Base-by-base conservation (phyloP, 2,113 vertebrate species). In the Tachysurus vachellii region DNA sequence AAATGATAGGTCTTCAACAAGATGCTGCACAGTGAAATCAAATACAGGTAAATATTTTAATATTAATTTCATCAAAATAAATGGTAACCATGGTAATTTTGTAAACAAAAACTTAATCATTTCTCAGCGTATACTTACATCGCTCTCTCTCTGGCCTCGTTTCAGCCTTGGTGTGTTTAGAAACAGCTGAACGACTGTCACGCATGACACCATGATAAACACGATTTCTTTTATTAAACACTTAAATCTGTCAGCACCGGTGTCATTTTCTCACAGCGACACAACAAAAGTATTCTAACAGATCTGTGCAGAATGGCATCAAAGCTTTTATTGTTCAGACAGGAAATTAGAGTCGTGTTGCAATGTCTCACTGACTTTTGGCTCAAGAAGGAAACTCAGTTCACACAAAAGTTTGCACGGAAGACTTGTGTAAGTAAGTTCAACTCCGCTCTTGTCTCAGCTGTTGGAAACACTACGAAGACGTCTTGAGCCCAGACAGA, bases 141-240 rank as follows among this genome's bases (percentile, higher is more conserved):
- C 59, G n/a, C 44, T 59, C 83, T 47, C 83, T 47, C 23, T 64
- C 28, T 81, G 61, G 54, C 68, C 76, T 85, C 47, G 76, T 42
- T 12, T 36, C 84, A 83, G 17, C 42, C 9, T 10, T 64, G 50
- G 14, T 2, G 14, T 16, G 57, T 80, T 77, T 71, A 85, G 66
- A 62, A 81, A 26, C 89, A 90, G 83, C 77, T 73, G 77, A 64
- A 85, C 59, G 31, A 57, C 82, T 53, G 85, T 82, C 86, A 88
- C 31, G 56, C 80, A 86, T 56, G n/a, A 50, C 47, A 66, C 54
- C 57, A 47, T 79, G 84, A 82, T 71, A 84, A 88, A 80, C 23
- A 80, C 2, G 17, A 80, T 89, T 89, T 62, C 23, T 82, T 82
- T 62, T 21, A 81, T 31, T 73, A 61, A 54, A 59, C 21, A 56